Conservation (phyloP, 1,140 invertebrate species). For the Steinernema feltiae region DNA sequence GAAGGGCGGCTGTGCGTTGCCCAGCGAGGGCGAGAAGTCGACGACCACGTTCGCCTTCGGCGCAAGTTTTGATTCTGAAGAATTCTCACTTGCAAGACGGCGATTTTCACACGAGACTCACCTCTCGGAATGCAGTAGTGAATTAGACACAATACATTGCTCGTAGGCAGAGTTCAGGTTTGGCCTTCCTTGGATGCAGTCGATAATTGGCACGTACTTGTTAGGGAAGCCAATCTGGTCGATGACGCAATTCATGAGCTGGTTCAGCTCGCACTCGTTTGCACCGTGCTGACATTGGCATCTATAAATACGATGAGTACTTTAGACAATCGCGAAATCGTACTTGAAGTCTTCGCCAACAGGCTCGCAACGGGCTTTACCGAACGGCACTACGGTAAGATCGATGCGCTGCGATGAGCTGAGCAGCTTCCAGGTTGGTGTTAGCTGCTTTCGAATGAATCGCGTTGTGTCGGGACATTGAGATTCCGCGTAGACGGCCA, state of each 20-base stretch:
- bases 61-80: constrained; percentile 46
- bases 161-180: constrained; percentile 38
- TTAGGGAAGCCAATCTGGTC: constrained; percentile 38
- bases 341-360: constrained; percentile 47
- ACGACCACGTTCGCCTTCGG: constrained; percentile 41
- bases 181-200: constrained; percentile 46
- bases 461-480: constrained; percentile 56
- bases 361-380: constrained; percentile 53
- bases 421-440: constrained; percentile 46
- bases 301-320: constrained; percentile 21
- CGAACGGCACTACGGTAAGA: constrained; percentile 52
- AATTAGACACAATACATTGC: constrained; percentile 30
- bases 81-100: background rate
- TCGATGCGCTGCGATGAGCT: constrained; percentile 39
- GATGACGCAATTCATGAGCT: constrained; percentile 57
- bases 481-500: constrained; percentile 51
- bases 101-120: constrained; percentile 14
- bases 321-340: constrained; percentile 21
- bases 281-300: constrained; percentile 53
- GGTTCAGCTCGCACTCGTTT: constrained; percentile 53
- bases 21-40: constrained; percentile 48
- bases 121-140: constrained; percentile 26
- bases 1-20: constrained; percentile 36
- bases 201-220: constrained; percentile 44
- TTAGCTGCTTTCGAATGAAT: constrained; percentile 49